phyloP scores from a whole-genome alignment of 2,888 invertebrate genomes.

The Sesamia inferens region DNA sequence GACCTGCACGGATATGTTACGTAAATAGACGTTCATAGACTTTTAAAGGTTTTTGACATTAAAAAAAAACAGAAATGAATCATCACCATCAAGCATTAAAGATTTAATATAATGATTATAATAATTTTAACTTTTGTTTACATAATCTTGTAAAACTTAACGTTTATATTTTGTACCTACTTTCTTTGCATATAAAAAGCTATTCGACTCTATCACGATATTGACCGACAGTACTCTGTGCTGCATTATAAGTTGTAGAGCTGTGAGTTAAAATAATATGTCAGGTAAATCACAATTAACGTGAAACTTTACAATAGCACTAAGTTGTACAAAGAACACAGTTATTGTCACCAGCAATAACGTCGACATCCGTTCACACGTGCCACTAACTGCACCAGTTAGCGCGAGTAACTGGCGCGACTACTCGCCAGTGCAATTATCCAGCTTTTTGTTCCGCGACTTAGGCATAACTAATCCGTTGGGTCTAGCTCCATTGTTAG shows the following conservation, averaged over 20 bases:
- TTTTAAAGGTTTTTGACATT: conserved; percentile 16
- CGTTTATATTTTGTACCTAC: too few relatives aligned
- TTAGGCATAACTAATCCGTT: conserved; percentile 58
- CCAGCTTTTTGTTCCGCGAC: conserved; percentile 58
- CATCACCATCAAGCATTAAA: too few relatives aligned
- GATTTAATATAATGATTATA: too few relatives aligned
- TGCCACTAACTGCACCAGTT: conserved; percentile 38
- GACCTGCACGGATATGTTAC: conserved; percentile 7
- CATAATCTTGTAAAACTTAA: too few relatives aligned
- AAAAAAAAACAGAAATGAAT: not conserved
- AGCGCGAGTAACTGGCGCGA: conserved; percentile 45
- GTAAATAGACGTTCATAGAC: conserved; percentile 1
- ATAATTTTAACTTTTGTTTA: too few relatives aligned
- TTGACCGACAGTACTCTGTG: too few relatives aligned
- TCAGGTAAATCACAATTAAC: not conserved
- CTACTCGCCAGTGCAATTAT: conserved; percentile 53
- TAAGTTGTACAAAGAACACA: conserved; percentile 20
- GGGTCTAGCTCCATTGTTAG: conserved; percentile 53
- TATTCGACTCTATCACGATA: too few relatives aligned
- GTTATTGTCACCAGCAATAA: conserved; percentile 2
- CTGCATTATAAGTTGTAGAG: not conserved
- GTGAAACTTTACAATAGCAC: not conserved
- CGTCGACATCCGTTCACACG: conserved; percentile 39
- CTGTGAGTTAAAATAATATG: too few relatives aligned
- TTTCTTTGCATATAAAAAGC: too few relatives aligned